Conservation (phyloP, 1,140 invertebrate species). For the Brachionus manjavacas region DNA sequence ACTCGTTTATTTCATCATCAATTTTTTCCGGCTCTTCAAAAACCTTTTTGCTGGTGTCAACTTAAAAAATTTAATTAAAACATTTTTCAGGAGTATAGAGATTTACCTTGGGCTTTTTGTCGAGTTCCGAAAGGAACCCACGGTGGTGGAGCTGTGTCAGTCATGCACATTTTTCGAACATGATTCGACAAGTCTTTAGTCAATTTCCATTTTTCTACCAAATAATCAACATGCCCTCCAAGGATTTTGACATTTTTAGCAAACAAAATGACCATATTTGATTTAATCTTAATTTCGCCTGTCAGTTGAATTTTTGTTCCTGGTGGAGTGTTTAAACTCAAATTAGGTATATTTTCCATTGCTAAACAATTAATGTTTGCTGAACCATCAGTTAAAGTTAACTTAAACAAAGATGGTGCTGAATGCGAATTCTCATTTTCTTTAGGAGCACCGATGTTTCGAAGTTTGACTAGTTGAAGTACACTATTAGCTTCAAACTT, state of each 20-base stretch:
- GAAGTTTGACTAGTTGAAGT: neutral
- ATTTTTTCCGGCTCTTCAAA: neutral
- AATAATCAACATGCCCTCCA: slow-evolving; percentile 21
- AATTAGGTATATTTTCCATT: neutral
- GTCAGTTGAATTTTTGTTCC: slow-evolving; percentile 17
- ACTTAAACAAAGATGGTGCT: neutral
- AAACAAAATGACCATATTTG: neutral
- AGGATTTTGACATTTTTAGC: slow-evolving; percentile 23
- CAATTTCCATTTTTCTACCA: slow-evolving; percentile 37
- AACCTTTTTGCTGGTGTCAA: slow-evolving; percentile 26
- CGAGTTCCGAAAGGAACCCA: slow-evolving; percentile 31
- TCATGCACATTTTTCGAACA: slow-evolving; percentile 2
- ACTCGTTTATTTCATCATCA: neutral
- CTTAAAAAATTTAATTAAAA: neutral
- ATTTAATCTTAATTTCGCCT: neutral
- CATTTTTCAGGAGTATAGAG: neutral
- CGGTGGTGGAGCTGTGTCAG: neutral
- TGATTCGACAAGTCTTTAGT: neutral
- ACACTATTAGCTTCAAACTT: neutral
- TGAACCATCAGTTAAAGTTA: neutral
- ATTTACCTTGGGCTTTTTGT: neutral
- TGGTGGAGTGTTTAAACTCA: slow-evolving; percentile 23
- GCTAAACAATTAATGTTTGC: neutral
- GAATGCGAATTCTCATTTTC: slow-evolving; percentile 2
- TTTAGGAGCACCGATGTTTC: slow-evolving; percentile 24